Base-by-base conservation (phyloP, 2,797 vertebrate genomes). In the Micropoecilia bifurca region DNA sequence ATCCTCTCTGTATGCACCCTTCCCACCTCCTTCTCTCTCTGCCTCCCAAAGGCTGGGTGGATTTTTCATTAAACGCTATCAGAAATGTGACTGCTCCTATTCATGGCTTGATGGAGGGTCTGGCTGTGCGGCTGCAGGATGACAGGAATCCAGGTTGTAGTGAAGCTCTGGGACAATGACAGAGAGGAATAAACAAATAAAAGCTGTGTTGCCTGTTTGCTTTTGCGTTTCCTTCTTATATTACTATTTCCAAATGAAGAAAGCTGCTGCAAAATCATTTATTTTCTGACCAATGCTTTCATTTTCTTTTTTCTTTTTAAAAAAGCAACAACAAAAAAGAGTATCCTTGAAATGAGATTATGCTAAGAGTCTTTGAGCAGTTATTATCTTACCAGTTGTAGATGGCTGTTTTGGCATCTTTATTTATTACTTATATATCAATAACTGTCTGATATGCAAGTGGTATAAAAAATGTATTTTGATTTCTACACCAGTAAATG, bases 11-110 rank as follows among this genome's bases (percentile, higher is more conserved):
- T 78, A 85, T 86, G 82, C 88, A 80, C 82, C 85, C 68, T 77
- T 80, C 57, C 57, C 79, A 76, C 2, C 85, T 73, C 63, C 75
- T 48, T 61, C 33, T 10, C n/a, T 61, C 73, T 83, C 87, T 77
- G 83, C 82, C 53, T 82, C 84, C 88, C 78, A 83, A 83, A 86
- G 91, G 90, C 85, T 66, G 82, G 87, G 88, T 83, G 86, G 90
- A 93, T 92, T 94, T 95, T 93, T 95, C 93, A 94, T 95, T 94
- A 95, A 93, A 93, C 57, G 92, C 91, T 93, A 93, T 92, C 93
- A 94, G 88, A 91, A 92, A 92, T 92, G 92, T 93, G 92, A 93
- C 91, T 93, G 91, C 83, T 87, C 85, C 92, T 88, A 93, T 94
- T 94, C 93, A 93, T 80, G 89, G 88, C 81, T 87, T 90, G 91